Evolutionary conservation across 2,888 invertebrate species (phyloP).

Genomic region (Linnaemya vulpina): DNA sequence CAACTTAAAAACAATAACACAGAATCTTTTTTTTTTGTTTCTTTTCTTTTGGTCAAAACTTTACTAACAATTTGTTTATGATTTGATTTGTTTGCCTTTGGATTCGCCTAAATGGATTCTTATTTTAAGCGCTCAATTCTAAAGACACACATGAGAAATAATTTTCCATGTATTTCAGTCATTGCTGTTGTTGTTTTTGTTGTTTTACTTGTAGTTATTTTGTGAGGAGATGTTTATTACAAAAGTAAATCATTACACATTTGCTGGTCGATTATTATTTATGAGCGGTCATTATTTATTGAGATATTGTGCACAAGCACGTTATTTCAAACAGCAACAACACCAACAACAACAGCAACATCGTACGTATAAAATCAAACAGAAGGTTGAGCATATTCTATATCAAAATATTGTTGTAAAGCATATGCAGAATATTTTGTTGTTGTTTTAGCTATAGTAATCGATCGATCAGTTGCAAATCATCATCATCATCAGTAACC

Average conservation of each 20-base stretch:
- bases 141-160: conserved; percentile 62
- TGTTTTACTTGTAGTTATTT: conserved; percentile 14
- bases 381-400: conserved; percentile 56
- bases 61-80: conserved; percentile 71
- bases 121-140: conserved; percentile 37
- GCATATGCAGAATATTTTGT: conserved; percentile 62
- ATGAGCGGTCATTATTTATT: conserved; percentile 81
- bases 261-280: conserved; percentile 80
- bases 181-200: conserved; percentile 18
- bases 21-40: neutral
- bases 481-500: conserved; percentile 68
- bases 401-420: conserved; percentile 40
- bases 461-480: conserved; percentile 75
- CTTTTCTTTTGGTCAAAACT: conserved; percentile 49
- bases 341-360: conserved; percentile 46
- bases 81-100: conserved; percentile 69
- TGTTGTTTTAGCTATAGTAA: conserved; percentile 62
- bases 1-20: conserved; percentile 49
- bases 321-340: conserved; percentile 64
- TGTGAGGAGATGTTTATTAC: conserved; percentile 64
- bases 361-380: conserved; percentile 53
- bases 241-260: conserved; percentile 76
- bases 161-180: neutral
- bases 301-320: conserved; percentile 79
- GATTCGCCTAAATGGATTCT: conserved; percentile 63